Conservation (phyloP, 2,113 vertebrate genomes). For the Siniperca knerii region DNA sequence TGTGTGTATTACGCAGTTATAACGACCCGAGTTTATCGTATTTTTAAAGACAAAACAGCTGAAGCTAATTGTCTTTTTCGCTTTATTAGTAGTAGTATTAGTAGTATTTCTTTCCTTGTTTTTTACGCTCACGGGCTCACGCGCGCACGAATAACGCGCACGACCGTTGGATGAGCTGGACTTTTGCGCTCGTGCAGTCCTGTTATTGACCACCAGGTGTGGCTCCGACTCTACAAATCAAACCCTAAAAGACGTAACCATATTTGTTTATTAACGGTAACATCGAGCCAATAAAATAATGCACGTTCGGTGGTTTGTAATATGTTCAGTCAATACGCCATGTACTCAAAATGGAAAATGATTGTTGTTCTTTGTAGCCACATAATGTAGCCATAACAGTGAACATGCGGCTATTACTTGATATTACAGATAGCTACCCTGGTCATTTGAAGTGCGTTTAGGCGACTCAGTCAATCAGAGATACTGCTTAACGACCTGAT, state of each 20-base stretch:
- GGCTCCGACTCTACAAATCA: neutral
- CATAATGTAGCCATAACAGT: neutral
- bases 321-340: neutral
- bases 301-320: neutral
- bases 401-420: neutral
- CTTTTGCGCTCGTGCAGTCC: neutral
- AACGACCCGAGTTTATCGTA: neutral
- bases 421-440: neutral
- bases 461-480: neutral
- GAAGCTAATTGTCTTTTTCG: neutral
- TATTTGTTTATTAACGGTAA: neutral
- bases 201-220: conserved; percentile 38
- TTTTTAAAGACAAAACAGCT: neutral
- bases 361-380: neutral
- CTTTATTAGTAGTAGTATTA: neutral
- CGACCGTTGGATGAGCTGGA: neutral
- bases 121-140: neutral
- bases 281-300: neutral
- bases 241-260: rapidly evolving
- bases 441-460: neutral
- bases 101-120: neutral
- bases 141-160: too few species aligned
- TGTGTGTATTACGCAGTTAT: neutral
- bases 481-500: neutral
- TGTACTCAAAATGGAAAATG: neutral